Percentiles rank a stretch among this genome's conserved stretches.
Evolutionary conservation across 2,888 invertebrate species (phyloP).

Genomic region (Dascillus cervinus): DNA sequence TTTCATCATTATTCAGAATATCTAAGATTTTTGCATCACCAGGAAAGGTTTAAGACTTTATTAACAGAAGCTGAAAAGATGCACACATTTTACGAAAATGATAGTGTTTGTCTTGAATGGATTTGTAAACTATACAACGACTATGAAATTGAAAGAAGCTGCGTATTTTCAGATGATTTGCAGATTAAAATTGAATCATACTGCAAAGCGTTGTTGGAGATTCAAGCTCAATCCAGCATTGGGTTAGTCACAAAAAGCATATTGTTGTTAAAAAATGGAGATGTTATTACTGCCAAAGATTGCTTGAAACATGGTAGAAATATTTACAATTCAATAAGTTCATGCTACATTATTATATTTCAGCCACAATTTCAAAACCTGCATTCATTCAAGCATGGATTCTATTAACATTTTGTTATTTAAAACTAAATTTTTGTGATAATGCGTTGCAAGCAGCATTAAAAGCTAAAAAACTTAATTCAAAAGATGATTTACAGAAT

Average conservation of each 20-base stretch:
- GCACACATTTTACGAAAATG: constrained; percentile 43
- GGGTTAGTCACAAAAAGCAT: constrained; percentile 56
- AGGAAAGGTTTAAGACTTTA: constrained; percentile 39
- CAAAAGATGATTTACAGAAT: constrained; percentile 26
- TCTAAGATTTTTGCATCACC: constrained; percentile 44
- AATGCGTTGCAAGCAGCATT: constrained; percentile 42
- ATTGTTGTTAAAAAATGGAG: constrained; percentile 44
- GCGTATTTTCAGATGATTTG: too few relatives aligned
- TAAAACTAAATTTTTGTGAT: constrained; percentile 45
- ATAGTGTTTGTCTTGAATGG: constrained; percentile 51
- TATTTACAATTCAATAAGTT: constrained; percentile 2
- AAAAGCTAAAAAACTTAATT: constrained; percentile 36
- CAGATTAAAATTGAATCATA: constrained; percentile 43
- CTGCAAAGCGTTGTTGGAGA: constrained; percentile 46
- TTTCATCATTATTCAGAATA: constrained; percentile 43
- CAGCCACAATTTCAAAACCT: constrained; percentile 32
- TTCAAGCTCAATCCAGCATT: constrained; percentile 54
- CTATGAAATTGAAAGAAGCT: constrained; percentile 31
- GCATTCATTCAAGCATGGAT: constrained; percentile 44
- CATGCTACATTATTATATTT: constrained; percentile 6
- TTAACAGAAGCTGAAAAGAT: constrained; percentile 44
- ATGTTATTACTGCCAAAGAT: constrained; percentile 51
- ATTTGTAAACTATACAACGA: constrained; percentile 54
- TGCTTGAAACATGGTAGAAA: constrained; percentile 39
- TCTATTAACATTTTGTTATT: constrained; percentile 43